These are phyloP conservation scores for Melinaea menophilus DNA, from an alignment of 2,888 invertebrate species.

Conservation along the genomic window DNA sequence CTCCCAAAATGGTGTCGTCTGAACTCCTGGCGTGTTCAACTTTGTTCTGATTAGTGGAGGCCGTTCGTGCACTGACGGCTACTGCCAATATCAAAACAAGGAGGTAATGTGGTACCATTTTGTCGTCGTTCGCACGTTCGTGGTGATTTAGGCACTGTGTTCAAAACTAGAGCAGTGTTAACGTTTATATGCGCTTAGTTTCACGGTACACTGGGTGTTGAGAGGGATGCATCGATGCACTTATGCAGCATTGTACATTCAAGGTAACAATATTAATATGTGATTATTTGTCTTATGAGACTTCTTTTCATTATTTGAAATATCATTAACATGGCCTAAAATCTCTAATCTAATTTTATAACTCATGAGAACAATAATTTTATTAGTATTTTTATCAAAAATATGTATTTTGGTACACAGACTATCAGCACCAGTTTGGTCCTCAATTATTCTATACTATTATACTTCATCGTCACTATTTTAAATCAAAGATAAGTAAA, in stretches of 20 bases:
- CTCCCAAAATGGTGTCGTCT: conserved; percentile 77
- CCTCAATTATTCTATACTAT: no score
- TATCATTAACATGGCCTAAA: no score
- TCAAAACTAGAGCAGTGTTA: conserved; percentile 60
- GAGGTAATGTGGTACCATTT: conserved; percentile 79
- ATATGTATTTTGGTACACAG: no score
- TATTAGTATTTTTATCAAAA: no score
- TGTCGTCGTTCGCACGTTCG: conserved; percentile 62
- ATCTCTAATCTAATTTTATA: no score
- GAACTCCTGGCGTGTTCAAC: conserved; percentile 64
- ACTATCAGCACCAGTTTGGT: no score
- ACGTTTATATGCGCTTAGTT: conserved; percentile 74
- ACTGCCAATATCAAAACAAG: conserved; percentile 76
- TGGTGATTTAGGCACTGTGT: conserved; percentile 67
- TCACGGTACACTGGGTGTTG: conserved; percentile 70
- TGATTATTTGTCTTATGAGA: background rate
- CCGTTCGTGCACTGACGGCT: conserved; percentile 73
- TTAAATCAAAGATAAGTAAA: no score
- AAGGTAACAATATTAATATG: conserved; percentile 31
- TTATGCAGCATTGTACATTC: conserved; percentile 58
- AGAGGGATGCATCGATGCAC: conserved; percentile 74
- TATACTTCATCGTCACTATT: no score
- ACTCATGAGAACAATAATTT: no score
- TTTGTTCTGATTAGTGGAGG: conserved; percentile 69
- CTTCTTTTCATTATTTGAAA: no score